Base-by-base conservation (phyloP, 2,888 invertebrate species). In the Standfussiana lucernea region DNA sequence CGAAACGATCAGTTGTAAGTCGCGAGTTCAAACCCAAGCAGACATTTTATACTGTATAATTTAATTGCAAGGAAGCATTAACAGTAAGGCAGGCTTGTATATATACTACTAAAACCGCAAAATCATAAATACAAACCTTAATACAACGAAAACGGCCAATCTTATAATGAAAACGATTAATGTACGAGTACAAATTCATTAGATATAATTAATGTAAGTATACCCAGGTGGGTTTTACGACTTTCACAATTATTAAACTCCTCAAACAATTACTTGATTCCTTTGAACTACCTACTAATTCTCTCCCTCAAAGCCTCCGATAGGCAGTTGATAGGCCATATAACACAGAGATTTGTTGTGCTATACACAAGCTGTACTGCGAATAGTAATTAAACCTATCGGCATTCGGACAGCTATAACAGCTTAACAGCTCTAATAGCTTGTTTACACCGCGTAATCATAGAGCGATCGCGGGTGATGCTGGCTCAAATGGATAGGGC, bases 361-460 rank as follows among this genome's bases (percentile, higher is more conserved):
- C 35, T 47, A 72, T 35, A 37, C 35, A 6, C 72, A 8, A 18
- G 32, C 40, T 70, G 13, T 56, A 40, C n/a, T 37, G 62, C 45
- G 59, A 35, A 42, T 42, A 62, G 66, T 84, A 74, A 84, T 86
- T 84, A 83, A 75, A 79, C 79, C 66, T 79, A 76, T 79, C 69
- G 35, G 73, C 77, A 74, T 73, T 56, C 65, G 50, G 66, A 56
- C 75, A 45, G 72, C 69, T 80, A 24, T 79, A 85, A 78, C 79
- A 79, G 77, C 82, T 79, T 78, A 75, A 77, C 73, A 72, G 71
- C 80, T 67, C 80, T 88, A 82, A 88, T 88, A 75, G 78, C 83
- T 85, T 87, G 90, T 90, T 89, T 84, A 88, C 88, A 77, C 72
- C 84, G 69, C 81, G 86, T 89, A 85, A 89, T 87, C 75, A 80